Base-by-base conservation (phyloP, 2,888 invertebrate species). In the Tiliacea citrago region DNA sequence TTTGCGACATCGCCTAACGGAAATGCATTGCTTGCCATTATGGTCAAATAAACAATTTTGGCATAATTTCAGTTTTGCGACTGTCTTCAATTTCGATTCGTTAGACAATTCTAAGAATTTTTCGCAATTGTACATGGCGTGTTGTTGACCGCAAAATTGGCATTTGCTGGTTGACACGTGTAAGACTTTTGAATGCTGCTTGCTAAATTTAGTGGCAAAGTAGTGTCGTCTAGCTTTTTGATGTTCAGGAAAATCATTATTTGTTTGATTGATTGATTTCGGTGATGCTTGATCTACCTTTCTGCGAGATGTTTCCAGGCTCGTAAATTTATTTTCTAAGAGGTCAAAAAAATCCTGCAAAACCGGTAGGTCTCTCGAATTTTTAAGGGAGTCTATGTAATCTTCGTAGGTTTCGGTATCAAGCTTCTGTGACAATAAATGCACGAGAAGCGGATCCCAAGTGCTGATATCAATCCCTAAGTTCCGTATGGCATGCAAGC, bases 241-340 rank as follows among this genome's bases (percentile, higher is more conserved):
- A 12, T 58, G 47, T 39, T 72, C 65, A 21, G 55, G 6, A 39
- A 47, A 8, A 18, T 72, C 65, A 58, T 8, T 58, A n/a, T 16
- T 24, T 21, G 39, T 29, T 29, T 29, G n/a, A n/a, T 29, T 29
- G 29, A 29, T 29, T 29, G 29, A 29, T 29, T 29, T 29, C 0
- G 57, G 10, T 57, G 57, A 49, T 6, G n/a, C 6, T 55, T 71
- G 70, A 47, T 39, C 39, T 39, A 6, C 4, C 39, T 39, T 39
- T 75, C 71, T 67, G 42, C 72, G 76, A 8, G 77, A 73, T 8
- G 77, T 60, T 55, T 77, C 77, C 16, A 77, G 58, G 18, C 51
- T 68, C 13, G 53, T 78, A 24, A 74, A 74, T 24, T 74, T 78
- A 9, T 29, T 29, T 53, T 78, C 71, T 16, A 47, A 47, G 6